These are phyloP conservation scores for Ceratothoa steindachneri DNA, from an alignment of 2,888 invertebrate genomes.

Conservation along the genomic window DNA sequence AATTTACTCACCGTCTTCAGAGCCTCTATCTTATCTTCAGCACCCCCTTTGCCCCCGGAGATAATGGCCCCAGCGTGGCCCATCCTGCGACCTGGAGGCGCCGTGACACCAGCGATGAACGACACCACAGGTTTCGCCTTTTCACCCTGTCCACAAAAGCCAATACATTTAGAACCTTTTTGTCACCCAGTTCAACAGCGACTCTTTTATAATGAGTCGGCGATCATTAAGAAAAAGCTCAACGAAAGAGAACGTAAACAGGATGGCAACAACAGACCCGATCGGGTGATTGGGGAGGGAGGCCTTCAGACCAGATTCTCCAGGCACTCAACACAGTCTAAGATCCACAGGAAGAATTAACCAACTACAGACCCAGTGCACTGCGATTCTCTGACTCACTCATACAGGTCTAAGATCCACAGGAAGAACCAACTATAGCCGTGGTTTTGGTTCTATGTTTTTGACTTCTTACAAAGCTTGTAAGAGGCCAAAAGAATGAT, in stretches of 20 bases:
- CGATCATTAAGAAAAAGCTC: neutral
- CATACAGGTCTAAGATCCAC: no score
- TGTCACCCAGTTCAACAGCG: neutral
- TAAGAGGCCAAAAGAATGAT: no score
- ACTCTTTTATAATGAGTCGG: neutral
- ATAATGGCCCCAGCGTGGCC: slow-evolving; percentile 99
- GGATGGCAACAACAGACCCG: neutral
- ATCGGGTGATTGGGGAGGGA: no score
- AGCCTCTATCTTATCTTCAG: slow-evolving; percentile 94
- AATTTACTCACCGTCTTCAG: slow-evolving; percentile 56
- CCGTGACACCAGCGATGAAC: slow-evolving; percentile 96
- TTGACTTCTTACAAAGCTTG: no score
- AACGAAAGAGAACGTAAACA: neutral
- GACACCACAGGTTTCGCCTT: slow-evolving; percentile 96
- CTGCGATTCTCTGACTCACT: no score
- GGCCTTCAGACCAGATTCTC: no score
- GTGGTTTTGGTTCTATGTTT: no score
- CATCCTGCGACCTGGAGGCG: slow-evolving; percentile 96
- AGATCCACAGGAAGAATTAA: no score
- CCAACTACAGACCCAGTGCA: no score
- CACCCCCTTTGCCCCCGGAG: slow-evolving; percentile 96
- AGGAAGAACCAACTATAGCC: no score
- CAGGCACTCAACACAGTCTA: no score
- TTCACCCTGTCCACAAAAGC: slow-evolving; percentile 54
- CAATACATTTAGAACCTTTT: slow-evolving; percentile 9